Base-by-base conservation (phyloP, 2,113 vertebrate species). In the Pterocles burchelli region DNA sequence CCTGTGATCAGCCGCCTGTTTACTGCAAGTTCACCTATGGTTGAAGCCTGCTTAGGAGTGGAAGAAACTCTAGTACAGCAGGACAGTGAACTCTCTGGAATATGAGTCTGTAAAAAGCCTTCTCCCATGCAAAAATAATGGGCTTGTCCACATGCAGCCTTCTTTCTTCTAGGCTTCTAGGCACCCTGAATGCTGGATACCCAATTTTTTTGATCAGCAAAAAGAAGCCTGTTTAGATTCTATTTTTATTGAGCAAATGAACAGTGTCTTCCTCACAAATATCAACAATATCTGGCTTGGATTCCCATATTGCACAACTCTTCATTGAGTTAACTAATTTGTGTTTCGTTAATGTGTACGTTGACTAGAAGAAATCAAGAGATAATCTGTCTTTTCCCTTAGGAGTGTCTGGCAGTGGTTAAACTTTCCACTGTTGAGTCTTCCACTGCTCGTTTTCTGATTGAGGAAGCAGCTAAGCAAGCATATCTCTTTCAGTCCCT, bases 1-100 rank as follows among this genome's bases (percentile, higher is more conserved):
- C 33, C 75, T 78, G 45, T 89, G 93, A 76, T 79, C 90, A 92
- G 38, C 49, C 90, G 45, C 52, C 28, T 92, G 90, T 93, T 96
- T 96, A 90, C 85, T 74, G 28, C 46, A 88, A 95, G 58, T 55
- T 88, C 86, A 84, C 86, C 88, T 89, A 12, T 24, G 46, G 11
- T 26, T 67, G n/a, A 87, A 75, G 45, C 45, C 20, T 72, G 25
- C 58, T 81, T 41, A 36, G 59, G 65, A 74, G 54, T 31, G 57
- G 75, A 84, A 79, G 36, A 65, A 71, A 77, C 36, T 65, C 38
- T 38, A 63, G 86, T 51, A 81, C 86, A 86, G 22, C 20, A 90
- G 63, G 49, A 62, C 86, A 92, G 43, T 59, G 76, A 84, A 81
- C 51, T 45, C 67, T 73, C 20, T 28, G 45, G 33, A 84, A 33